phyloP scores from a whole-genome alignment of 2,888 invertebrate species.

The Sphaerophoria taeniata region DNA sequence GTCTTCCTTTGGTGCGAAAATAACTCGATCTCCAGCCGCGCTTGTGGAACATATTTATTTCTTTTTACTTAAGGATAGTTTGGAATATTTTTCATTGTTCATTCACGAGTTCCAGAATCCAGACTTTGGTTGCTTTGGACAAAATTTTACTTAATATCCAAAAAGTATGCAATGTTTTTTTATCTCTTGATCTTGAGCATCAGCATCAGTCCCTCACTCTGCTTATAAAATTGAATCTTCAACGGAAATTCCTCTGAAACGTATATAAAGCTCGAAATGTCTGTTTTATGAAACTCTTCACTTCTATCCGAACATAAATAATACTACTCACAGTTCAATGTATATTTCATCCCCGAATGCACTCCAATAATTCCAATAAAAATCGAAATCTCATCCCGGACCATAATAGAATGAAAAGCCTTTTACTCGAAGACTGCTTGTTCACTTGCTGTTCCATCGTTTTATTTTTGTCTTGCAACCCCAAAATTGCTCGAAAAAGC shows the following conservation, averaged over 20 bases:
- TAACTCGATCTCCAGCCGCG: too few species aligned
- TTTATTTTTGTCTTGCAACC: not conserved
- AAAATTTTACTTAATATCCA: too few species aligned
- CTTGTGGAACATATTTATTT: too few species aligned
- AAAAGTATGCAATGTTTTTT: too few species aligned
- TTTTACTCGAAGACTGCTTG: not conserved
- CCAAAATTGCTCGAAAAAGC: slow-evolving; percentile 58
- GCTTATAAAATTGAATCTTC: too few species aligned
- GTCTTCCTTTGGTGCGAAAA: too few species aligned
- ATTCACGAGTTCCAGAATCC: too few species aligned
- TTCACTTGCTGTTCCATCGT: slow-evolving; percentile 1
- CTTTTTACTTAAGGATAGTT: too few species aligned
- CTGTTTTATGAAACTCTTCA: not conserved
- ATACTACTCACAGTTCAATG: slow-evolving; percentile 46
- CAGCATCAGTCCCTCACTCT: too few species aligned
- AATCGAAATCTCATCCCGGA: slow-evolving; percentile 4
- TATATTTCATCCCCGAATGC: slow-evolving; percentile 60
- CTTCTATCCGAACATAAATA: not conserved
- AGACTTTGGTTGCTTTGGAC: too few species aligned
- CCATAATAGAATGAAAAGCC: not conserved
- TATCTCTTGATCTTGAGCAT: too few species aligned
- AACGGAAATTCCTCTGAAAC: not conserved
- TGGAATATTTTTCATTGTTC: too few species aligned
- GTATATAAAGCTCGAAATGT: not conserved
- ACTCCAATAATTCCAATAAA: slow-evolving; percentile 55